Evolutionary conservation across 2,113 vertebrate species (phyloP).

Genomic region (Rhinolophus sinicus): DNA sequence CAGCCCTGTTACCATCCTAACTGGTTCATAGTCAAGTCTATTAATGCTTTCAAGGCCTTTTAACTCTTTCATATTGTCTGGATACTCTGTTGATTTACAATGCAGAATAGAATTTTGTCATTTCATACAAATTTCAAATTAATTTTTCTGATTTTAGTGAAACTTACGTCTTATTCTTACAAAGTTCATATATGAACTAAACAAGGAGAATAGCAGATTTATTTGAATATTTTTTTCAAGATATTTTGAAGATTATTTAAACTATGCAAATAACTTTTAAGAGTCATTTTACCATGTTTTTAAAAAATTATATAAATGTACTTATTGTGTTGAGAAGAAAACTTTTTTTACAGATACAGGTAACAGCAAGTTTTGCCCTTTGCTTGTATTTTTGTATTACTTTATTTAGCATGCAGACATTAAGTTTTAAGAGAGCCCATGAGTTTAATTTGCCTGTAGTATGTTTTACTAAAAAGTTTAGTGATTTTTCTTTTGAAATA

Average conservation of each 20-base stretch:
- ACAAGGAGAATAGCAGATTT: neutral
- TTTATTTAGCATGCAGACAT: neutral
- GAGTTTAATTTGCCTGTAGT: neutral
- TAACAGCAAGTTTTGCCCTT: neutral
- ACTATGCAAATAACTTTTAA: neutral
- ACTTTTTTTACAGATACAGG: neutral
- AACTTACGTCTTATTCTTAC: neutral
- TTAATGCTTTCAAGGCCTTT: neutral
- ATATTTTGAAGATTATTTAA: neutral
- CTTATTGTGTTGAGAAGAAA: neutral
- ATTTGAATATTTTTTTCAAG: neutral
- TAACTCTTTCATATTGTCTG: neutral
- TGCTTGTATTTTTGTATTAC: neutral
- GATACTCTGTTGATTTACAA: neutral
- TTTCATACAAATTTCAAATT: neutral
- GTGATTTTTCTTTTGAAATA: slow-evolving; percentile 6
- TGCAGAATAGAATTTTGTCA: neutral
- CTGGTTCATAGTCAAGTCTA: neutral
- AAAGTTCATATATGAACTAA: neutral
- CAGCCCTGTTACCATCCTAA: neutral
- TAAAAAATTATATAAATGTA: neutral
- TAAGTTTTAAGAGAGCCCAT: neutral
- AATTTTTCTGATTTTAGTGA: neutral
- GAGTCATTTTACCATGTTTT: neutral
- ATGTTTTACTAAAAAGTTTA: neutral